Conservation (phyloP, 2,888 invertebrate genomes). For the Dichetophora obliterata region DNA sequence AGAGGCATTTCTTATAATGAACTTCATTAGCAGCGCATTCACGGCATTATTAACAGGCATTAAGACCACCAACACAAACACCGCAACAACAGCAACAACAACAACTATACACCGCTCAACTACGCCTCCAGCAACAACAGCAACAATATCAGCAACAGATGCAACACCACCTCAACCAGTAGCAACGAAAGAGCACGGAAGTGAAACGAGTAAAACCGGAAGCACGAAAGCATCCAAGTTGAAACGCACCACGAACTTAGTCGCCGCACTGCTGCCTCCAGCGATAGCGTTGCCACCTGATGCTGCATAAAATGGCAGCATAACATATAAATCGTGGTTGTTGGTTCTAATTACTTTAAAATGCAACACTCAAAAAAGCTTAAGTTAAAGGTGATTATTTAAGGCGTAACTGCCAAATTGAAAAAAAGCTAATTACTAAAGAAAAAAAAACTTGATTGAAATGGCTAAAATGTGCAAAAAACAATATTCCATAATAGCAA, state of each 20-base stretch:
- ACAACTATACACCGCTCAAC: background rate
- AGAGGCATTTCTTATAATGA: conserved; percentile 8
- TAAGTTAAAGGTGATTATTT: no score
- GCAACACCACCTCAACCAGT: background rate
- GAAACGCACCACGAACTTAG: background rate
- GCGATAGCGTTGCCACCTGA: conserved; percentile 1
- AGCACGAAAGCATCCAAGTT: background rate
- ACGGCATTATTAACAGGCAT: conserved; percentile 19
- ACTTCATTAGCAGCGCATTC: conserved; percentile 20
- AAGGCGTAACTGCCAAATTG: no score
- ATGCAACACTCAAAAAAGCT: background rate
- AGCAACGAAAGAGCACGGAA: background rate
- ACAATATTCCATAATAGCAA: conserved; percentile 23
- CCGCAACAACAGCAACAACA: conserved; percentile 9
- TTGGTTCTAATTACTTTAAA: background rate
- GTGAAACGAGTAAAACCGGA: conserved; percentile 1
- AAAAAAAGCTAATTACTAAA: no score
- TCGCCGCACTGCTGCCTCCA: background rate
- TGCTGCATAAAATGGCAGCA: background rate
- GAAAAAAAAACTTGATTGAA: background rate
- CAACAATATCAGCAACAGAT: background rate
- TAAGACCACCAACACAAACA: conserved; percentile 44
- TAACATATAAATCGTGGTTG: background rate
- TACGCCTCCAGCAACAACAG: background rate
- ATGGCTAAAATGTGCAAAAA: conserved; percentile 15